Percentiles rank a stretch among this genome's conserved stretches.
Conservation (phyloP, 2,888 invertebrate genomes). For the Phortica okadai region DNA sequence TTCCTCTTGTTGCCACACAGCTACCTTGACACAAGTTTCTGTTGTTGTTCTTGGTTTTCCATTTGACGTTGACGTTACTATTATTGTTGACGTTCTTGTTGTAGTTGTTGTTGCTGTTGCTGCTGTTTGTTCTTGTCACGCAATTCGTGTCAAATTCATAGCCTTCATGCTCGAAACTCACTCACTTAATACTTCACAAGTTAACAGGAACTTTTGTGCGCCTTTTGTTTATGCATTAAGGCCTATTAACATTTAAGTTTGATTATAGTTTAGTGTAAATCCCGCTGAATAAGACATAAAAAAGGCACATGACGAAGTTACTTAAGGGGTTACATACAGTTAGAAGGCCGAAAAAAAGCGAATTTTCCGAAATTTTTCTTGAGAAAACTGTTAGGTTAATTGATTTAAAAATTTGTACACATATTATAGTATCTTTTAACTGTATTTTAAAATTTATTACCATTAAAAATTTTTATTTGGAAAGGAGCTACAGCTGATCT, state of each 20-base stretch:
- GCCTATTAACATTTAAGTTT: slow-evolving; percentile 32
- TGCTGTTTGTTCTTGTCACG: slow-evolving; percentile 28
- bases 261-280: slow-evolving; percentile 29
- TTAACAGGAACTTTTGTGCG: slow-evolving; percentile 44
- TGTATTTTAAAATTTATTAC: no score
- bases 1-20: background rate
- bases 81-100: background rate
- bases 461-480: no score
- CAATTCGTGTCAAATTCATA: slow-evolving; percentile 32
- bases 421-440: no score
- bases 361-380: no score
- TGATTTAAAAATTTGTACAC: no score
- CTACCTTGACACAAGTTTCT: background rate
- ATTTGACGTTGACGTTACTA: background rate
- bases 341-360: no score
- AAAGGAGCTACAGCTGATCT: no score
- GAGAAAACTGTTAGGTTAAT: no score
- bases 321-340: no score
- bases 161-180: slow-evolving; percentile 13
- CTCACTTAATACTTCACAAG: slow-evolving; percentile 51
- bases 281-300: background rate
- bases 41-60: background rate
- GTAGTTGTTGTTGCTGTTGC: slow-evolving; percentile 7
- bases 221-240: slow-evolving; percentile 36
- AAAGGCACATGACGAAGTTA: background rate